A percentile compares a stretch with the other conserved stretches of the same genome.
phyloP scores from a whole-genome alignment of 2,113 vertebrate species.

The Neodontobutis hainanensis region DNA sequence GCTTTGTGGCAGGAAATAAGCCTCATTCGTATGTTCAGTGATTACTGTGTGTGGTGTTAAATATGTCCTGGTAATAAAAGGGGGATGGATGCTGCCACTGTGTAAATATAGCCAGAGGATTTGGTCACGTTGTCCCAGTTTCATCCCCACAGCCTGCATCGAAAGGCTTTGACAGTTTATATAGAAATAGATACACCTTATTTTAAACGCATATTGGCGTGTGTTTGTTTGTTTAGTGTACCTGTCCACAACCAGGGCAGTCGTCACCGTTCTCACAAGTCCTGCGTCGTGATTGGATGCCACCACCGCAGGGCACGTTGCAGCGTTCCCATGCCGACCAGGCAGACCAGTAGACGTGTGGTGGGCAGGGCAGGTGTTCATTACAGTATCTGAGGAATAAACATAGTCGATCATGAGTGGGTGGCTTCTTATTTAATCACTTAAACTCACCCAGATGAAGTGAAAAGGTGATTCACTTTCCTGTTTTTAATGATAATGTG shows the following conservation, averaged over 20 bases:
- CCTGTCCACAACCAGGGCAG: slow-evolving; percentile 90
- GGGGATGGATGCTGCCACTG: slow-evolving; percentile 52
- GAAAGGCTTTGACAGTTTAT: slow-evolving; percentile 18
- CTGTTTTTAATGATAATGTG: neutral
- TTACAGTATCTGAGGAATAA: slow-evolving; percentile 89
- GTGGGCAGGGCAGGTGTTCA: slow-evolving; percentile 92
- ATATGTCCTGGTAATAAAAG: slow-evolving; percentile 64
- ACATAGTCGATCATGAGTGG: neutral
- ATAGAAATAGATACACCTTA: neutral
- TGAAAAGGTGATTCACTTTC: neutral
- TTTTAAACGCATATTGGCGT: neutral
- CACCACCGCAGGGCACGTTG: slow-evolving; percentile 92
- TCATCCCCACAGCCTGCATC: slow-evolving; percentile 45
- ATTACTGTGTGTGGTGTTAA: slow-evolving; percentile 54
- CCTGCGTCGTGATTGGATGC: slow-evolving; percentile 90
- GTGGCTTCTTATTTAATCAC: neutral
- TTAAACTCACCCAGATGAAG: neutral
- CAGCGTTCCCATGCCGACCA: slow-evolving; percentile 98
- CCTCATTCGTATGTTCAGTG: slow-evolving; percentile 56
- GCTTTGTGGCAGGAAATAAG: slow-evolving; percentile 59
- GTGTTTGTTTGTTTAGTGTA: slow-evolving; percentile 80
- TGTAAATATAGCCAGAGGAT: slow-evolving; percentile 63
- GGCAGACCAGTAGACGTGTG: slow-evolving; percentile 93
- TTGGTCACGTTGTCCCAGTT: slow-evolving; percentile 53
- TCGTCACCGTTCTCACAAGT: slow-evolving; percentile 94